Evolutionary conservation across 2,888 invertebrate species (phyloP).

Genomic region (Aromia moschata): DNA sequence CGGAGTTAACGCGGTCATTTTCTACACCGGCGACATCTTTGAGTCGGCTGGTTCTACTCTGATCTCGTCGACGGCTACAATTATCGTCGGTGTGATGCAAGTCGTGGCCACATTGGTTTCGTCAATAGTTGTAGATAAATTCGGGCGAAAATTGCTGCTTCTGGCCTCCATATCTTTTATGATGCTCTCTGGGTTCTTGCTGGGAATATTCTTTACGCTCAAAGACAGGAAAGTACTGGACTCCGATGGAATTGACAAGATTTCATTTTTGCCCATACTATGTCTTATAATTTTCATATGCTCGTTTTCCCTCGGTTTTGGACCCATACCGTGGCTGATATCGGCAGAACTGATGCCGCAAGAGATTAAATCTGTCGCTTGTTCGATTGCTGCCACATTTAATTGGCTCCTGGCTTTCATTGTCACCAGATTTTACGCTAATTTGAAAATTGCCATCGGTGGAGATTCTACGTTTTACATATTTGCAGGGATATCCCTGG

Average conservation of each 20-base stretch:
- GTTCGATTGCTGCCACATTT: slow-evolving; percentile 79
- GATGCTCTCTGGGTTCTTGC: slow-evolving; percentile 72
- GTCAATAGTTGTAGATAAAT: slow-evolving; percentile 79
- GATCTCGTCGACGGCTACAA: slow-evolving; percentile 70
- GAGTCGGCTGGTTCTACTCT: slow-evolving; percentile 69
- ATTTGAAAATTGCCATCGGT: slow-evolving; percentile 68
- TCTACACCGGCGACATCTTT: slow-evolving; percentile 81
- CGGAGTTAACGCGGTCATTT: slow-evolving; percentile 85
- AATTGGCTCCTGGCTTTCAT: slow-evolving; percentile 85
- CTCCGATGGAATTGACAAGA: slow-evolving; percentile 62
- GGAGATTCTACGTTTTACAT: slow-evolving; percentile 76
- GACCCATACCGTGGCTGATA: slow-evolving; percentile 90
- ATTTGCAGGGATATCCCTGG: slow-evolving; percentile 72
- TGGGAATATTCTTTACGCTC: slow-evolving; percentile 76
- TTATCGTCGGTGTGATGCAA: slow-evolving; percentile 84
- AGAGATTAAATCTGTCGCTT: slow-evolving; percentile 79
- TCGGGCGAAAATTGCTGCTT: slow-evolving; percentile 81
- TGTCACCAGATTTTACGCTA: slow-evolving; percentile 77
- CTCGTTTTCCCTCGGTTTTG: slow-evolving; percentile 83
- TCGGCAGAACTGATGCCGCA: slow-evolving; percentile 82
- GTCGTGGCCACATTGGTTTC: slow-evolving; percentile 79
- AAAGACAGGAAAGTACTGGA: slow-evolving; percentile 54
- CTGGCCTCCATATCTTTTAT: slow-evolving; percentile 76
- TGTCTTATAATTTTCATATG: slow-evolving; percentile 79
- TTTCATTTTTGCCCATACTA: slow-evolving; percentile 79